Conservation (phyloP, 2,888 invertebrate species). For the Schizotus pectinicornis region DNA sequence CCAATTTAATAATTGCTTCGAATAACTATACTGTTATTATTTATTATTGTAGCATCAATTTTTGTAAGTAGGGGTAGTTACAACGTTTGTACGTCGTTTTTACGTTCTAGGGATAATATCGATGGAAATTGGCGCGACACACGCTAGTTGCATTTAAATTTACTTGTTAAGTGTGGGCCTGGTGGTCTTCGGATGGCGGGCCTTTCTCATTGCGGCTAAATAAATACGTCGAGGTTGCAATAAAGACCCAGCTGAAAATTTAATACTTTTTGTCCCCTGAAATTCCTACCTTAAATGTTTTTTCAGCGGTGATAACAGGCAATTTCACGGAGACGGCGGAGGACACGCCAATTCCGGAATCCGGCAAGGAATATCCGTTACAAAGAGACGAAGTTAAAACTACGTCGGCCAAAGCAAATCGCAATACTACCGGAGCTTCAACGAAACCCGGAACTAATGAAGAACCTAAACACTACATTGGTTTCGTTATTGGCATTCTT, state of each 20-base stretch:
- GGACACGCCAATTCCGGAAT: conserved; percentile 44
- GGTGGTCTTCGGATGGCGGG: no score
- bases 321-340: conserved; percentile 70
- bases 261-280: conserved; percentile 17
- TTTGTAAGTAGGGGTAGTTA: no score
- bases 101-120: no score
- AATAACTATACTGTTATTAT: no score
- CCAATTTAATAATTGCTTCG: no score
- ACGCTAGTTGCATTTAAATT: no score
- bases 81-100: no score
- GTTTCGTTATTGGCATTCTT: conserved; percentile 72
- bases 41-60: no score
- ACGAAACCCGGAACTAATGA: conserved; percentile 55
- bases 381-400: conserved; percentile 74
- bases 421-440: conserved; percentile 30
- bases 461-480: conserved; percentile 67
- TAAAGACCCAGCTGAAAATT: conserved; percentile 16
- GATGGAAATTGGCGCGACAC: no score
- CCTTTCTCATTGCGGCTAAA: no score
- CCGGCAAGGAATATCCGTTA: conserved; percentile 67
- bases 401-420: conserved; percentile 57
- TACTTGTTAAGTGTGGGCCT: no score
- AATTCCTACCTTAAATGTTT: conserved; percentile 26
- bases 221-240: conserved; percentile 1
- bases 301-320: conserved; percentile 64